These are phyloP conservation scores for Gyps fulvus DNA, from an alignment of 2,113 vertebrate genomes.

Conservation along the genomic window DNA sequence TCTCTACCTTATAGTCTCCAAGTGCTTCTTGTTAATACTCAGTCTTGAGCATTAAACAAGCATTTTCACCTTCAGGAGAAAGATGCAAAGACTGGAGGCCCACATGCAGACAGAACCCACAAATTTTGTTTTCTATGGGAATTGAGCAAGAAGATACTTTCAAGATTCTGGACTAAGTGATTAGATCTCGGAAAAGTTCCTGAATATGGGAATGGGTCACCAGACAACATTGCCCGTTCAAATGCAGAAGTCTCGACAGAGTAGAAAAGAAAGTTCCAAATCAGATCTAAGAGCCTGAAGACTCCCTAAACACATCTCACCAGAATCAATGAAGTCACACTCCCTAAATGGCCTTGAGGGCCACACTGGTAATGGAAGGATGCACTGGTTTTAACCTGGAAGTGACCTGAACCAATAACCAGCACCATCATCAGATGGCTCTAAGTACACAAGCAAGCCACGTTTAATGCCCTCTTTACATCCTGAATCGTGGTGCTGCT, in stretches of 20 bases:
- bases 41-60: not conserved
- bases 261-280: not conserved
- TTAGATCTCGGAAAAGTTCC: not conserved
- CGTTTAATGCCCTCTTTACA: rapidly evolving
- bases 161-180: not conserved
- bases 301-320: not conserved
- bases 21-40: not conserved
- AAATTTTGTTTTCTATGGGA: not conserved
- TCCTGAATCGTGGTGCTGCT: rapidly evolving
- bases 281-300: not conserved
- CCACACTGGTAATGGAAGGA: not conserved
- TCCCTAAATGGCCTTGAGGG: not conserved
- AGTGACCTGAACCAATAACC: not conserved
- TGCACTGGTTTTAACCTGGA: not conserved
- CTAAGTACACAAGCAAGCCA: not conserved
- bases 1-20: not conserved
- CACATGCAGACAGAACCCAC: not conserved
- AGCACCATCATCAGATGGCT: not conserved
- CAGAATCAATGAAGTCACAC: rapidly evolving
- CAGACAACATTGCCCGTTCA: not conserved
- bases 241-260: not conserved
- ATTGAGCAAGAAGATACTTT: not conserved
- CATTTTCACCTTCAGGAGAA: not conserved
- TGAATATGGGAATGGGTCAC: not conserved
- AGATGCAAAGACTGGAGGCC: not conserved